Conservation (phyloP, 2,888 invertebrate genomes). For the Therioaphis trifolii region DNA sequence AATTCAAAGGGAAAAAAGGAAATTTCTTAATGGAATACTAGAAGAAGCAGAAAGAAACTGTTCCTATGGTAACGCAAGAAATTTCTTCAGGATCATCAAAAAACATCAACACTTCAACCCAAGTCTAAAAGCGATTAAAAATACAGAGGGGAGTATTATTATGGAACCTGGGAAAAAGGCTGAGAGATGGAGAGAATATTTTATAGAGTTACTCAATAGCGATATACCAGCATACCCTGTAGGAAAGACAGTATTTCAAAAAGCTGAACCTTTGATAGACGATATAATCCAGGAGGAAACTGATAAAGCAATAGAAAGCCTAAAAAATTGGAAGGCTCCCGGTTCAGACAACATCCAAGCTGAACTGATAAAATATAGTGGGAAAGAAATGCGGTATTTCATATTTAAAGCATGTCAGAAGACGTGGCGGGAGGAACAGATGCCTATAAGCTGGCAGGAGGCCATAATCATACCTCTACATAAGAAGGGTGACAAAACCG, state of each 20-base stretch:
- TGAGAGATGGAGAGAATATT: background rate
- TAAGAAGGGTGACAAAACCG: background rate
- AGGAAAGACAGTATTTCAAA: background rate
- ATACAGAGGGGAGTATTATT: background rate
- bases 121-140: background rate
- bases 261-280: background rate
- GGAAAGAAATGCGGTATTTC: background rate
- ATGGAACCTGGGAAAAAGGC: background rate
- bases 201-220: background rate
- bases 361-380: background rate
- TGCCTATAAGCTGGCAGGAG: background rate
- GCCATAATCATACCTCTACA: background rate
- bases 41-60: background rate
- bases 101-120: background rate
- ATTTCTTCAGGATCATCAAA: background rate
- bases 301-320: background rate
- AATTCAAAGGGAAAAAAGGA: constrained; percentile 17
- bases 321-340: constrained; percentile 32
- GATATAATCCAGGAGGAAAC: background rate
- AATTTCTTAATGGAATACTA: background rate
- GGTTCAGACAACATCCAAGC: constrained; percentile 7
- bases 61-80: background rate
- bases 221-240: background rate
- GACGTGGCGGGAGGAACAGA: background rate
- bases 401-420: background rate